Evolutionary conservation across 2,113 vertebrate genomes (phyloP).

Genomic region (Oryzias curvinotus): DNA sequence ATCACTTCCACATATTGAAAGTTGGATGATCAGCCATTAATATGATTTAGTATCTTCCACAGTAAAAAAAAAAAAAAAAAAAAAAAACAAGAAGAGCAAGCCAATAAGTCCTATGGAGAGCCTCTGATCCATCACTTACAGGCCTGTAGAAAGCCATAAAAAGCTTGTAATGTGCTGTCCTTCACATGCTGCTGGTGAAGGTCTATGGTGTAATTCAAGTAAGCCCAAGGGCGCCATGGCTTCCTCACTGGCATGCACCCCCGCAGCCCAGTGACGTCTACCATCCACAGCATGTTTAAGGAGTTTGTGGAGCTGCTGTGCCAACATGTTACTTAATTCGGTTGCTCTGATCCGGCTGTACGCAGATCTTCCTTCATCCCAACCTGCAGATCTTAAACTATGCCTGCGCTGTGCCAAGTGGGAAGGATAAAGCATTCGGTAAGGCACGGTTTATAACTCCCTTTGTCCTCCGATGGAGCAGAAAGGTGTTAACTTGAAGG

Average conservation of each 20-base stretch:
- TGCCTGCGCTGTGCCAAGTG: constrained; percentile 41
- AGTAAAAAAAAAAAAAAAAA: constrained; percentile 15
- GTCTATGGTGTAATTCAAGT: constrained; percentile 55
- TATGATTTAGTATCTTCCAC: constrained; percentile 36
- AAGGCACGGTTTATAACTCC: constrained; percentile 50
- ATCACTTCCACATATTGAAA: constrained; percentile 20
- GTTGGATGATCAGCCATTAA: constrained; percentile 5
- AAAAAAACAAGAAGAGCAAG: constrained; percentile 21
- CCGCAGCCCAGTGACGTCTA: constrained; percentile 28
- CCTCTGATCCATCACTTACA: constrained; percentile 38
- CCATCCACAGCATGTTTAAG: constrained; percentile 24
- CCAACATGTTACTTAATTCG: constrained; percentile 67
- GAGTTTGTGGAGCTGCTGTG: constrained; percentile 53
- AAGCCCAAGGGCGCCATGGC: constrained; percentile 22
- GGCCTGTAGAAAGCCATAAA: constrained; percentile 16
- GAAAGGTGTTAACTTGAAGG: constrained; percentile 59
- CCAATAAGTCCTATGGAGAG: constrained; percentile 31
- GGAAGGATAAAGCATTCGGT: constrained; percentile 37
- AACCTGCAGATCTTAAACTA: constrained; percentile 30
- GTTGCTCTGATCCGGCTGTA: constrained; percentile 35
- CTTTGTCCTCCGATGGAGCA: constrained; percentile 41
- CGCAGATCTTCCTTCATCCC: constrained; percentile 28
- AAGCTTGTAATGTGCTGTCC: constrained; percentile 44
- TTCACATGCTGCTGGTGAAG: constrained; percentile 61
- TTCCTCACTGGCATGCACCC: constrained; percentile 38